Evolutionary conservation across 1,140 invertebrate genomes (phyloP), one percentile per base, ranked within the genome.

Genomic region (Oncopeltus fasciatus): DNA sequence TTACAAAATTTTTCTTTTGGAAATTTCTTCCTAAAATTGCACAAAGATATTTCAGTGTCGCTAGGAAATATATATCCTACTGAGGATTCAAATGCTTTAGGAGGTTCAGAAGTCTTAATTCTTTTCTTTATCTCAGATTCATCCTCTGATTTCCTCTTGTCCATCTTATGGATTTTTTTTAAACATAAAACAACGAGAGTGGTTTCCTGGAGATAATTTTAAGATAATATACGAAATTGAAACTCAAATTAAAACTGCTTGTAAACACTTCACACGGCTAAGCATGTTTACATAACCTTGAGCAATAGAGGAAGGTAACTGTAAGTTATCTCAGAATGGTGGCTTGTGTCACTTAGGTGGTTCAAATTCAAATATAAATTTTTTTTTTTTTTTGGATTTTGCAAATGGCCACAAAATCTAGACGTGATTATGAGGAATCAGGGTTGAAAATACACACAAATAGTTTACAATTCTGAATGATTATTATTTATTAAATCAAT

Each of bases 211-310:
- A n/a, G n/a, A n/a, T n/a, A n/a, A n/a, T n/a, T n/a, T n/a, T n/a
- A n/a, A n/a, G n/a, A n/a, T n/a, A n/a, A n/a, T n/a, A n/a, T n/a
- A n/a, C n/a, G n/a, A n/a, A n/a, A n/a, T n/a, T n/a, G n/a, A n/a
- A n/a, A n/a, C n/a, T n/a, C n/a, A n/a, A n/a, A n/a, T n/a, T n/a
- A n/a, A n/a, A n/a, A n/a, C n/a, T n/a, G n/a, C n/a, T n/a, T n/a
- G n/a, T n/a, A n/a, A n/a, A n/a, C n/a, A n/a, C n/a, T n/a, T n/a
- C n/a, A n/a, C n/a, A n/a, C n/a, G n/a, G n/a, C n/a, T n/a, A n/a
- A n/a, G n/a, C n/a, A n/a, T 53, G 49, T 53, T 53, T 53, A 53
- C 49, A 53, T 53, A 53, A 53, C 49, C 49, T 53, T 14, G 18
- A 3, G 44, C 1, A 20, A n/a, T 1, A n/a, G 1, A 20, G 4